phyloP scores from a whole-genome alignment of 2,888 invertebrate genomes.

The Platerodrilus igneus region DNA sequence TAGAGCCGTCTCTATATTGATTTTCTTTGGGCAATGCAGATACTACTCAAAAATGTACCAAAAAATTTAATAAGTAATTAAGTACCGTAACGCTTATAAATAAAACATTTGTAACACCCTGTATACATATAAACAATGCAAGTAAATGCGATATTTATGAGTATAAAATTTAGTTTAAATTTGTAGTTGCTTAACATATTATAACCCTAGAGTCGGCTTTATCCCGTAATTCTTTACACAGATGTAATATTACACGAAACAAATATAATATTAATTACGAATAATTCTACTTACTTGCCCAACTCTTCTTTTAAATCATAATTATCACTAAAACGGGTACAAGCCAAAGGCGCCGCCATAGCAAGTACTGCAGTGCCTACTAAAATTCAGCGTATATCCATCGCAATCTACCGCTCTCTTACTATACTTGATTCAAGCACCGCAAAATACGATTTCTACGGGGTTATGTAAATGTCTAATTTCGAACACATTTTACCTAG shows the following conservation, averaged over 20 bases:
- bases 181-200: too few species aligned
- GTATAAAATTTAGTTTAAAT: too few species aligned
- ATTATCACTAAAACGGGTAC: slow-evolving; percentile 98
- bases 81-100: too few species aligned
- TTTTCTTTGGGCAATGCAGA: slow-evolving; percentile 50
- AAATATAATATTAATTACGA: too few species aligned
- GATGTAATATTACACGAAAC: too few species aligned
- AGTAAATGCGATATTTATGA: too few species aligned
- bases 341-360: slow-evolving; percentile 86
- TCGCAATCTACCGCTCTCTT: too few species aligned
- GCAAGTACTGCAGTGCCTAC: slow-evolving; percentile 41
- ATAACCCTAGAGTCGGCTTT: too few species aligned
- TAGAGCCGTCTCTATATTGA: slow-evolving; percentile 46
- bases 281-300: slow-evolving; percentile 97
- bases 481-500: slow-evolving; percentile 8
- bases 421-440: slow-evolving; percentile 24
- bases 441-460: slow-evolving; percentile 18
- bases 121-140: too few species aligned
- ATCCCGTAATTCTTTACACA: too few species aligned
- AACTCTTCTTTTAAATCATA: slow-evolving; percentile 99
- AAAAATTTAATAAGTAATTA: too few species aligned
- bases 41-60: slow-evolving; percentile 42
- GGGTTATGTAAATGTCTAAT: neutral
- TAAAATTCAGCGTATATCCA: slow-evolving; percentile 41
- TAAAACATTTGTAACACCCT: too few species aligned